Conservation (phyloP, 2,797 vertebrate species). For the Sebastes kiyomatsui region DNA sequence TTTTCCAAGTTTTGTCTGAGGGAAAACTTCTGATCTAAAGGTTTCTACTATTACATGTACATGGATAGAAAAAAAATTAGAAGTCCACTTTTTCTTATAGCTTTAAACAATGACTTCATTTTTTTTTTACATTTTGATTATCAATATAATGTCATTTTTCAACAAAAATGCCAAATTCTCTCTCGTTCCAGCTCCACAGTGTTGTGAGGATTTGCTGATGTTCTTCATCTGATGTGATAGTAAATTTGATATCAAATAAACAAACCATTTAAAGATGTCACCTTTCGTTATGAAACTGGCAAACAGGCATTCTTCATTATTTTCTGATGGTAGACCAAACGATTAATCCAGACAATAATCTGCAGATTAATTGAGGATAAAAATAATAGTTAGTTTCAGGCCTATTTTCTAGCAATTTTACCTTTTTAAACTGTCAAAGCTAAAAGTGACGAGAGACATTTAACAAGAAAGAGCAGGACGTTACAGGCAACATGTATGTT, state of each 20-base stretch:
- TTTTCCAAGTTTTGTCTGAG: too few relatives aligned
- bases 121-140: not conserved
- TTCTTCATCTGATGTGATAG: not conserved
- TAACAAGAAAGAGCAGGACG: not conserved
- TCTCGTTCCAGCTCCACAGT: not conserved
- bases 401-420: not conserved
- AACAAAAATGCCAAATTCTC: not conserved
- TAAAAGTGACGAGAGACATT: not conserved
- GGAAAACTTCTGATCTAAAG: not conserved
- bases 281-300: not conserved
- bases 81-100: not conserved
- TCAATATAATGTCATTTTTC: not conserved
- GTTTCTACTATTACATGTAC: not conserved
- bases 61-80: not conserved
- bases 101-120: not conserved
- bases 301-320: not conserved
- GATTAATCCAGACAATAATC: too few relatives aligned
- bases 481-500: too few relatives aligned
- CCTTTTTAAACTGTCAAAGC: not conserved
- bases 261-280: not conserved
- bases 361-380: not conserved
- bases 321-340: not conserved
- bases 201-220: not conserved
- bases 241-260: not conserved
- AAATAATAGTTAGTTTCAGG: not conserved